Percentiles rank a stretch among this genome's conserved stretches.
These are phyloP conservation scores for Chelonus formosanus DNA, from an alignment of 2,888 invertebrate genomes.

Conservation along the genomic window DNA sequence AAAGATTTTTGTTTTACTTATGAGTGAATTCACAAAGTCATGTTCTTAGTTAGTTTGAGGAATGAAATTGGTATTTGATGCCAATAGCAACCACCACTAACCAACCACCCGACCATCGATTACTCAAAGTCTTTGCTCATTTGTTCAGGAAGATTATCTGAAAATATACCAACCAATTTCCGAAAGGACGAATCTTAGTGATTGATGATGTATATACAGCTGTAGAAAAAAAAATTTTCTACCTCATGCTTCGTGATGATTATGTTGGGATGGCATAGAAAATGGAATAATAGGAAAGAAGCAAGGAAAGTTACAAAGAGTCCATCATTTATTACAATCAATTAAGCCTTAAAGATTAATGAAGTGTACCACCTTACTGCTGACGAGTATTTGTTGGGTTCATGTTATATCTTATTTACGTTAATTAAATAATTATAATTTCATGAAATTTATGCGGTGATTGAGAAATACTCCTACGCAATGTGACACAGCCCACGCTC, in stretches of 20 bases:
- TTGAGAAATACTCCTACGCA: no score
- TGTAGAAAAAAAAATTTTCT: neutral
- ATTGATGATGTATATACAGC: slow-evolving; percentile 18
- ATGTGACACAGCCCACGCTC: no score
- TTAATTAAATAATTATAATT: no score
- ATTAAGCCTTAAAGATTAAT: neutral
- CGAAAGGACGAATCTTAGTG: neutral
- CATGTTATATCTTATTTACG: no score
- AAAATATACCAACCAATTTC: slow-evolving; percentile 20
- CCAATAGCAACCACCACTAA: slow-evolving; percentile 16
- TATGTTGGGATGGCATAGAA: neutral
- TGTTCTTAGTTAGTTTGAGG: slow-evolving; percentile 3
- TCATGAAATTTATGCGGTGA: no score
- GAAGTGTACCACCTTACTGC: no score
- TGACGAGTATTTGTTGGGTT: no score
- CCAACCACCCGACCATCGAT: slow-evolving; percentile 11
- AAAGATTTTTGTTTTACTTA: slow-evolving; percentile 10
- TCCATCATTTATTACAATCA: no score
- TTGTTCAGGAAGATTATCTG: neutral
- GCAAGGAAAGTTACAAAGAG: no score
- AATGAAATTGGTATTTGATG: slow-evolving; percentile 14
- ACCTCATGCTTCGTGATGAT: neutral
- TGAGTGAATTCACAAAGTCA: neutral
- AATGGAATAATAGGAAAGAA: no score
- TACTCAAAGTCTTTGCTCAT: slow-evolving; percentile 10